Evolutionary conservation across 1,140 invertebrate genomes (phyloP).

Genomic region (Drosophila punjabiensis): DNA sequence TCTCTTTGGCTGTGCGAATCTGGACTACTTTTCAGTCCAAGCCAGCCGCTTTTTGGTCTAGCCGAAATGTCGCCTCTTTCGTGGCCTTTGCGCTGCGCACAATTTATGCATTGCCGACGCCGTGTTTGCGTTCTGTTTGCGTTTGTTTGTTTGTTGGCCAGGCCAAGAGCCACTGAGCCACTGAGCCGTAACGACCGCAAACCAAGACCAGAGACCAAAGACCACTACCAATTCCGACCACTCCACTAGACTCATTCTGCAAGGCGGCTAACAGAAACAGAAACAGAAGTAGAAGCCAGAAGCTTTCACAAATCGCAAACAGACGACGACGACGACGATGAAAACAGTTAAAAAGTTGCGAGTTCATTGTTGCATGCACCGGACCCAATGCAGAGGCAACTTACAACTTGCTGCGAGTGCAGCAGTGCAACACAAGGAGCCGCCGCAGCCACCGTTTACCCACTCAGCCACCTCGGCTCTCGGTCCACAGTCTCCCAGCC

Average conservation of each 20-base stretch:
- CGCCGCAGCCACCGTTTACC: constrained; percentile 54
- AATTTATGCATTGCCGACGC: constrained; percentile 70
- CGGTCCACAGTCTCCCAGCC: neutral
- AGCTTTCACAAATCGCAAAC: constrained; percentile 81
- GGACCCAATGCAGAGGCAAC: constrained; percentile 23
- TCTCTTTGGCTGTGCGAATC: constrained; percentile 38
- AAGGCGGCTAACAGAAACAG: constrained; percentile 20
- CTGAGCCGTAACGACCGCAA: constrained; percentile 62
- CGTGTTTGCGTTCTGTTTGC: constrained; percentile 18
- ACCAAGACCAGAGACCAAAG: constrained; percentile 31
- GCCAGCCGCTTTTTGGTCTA: constrained; percentile 30
- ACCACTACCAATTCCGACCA: constrained; percentile 43
- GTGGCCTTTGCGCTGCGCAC: constrained; percentile 66
- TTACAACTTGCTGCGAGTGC: constrained; percentile 13
- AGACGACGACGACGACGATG: constrained; percentile 54
- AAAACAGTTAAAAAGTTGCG: constrained; percentile 81
- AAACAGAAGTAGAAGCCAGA: constrained; percentile 52
- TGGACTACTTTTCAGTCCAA: constrained; percentile 63
- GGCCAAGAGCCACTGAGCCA: constrained; percentile 55
- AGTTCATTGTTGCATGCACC: constrained; percentile 81
- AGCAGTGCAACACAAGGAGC: constrained; percentile 37
- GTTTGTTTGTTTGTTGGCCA: constrained; percentile 44
- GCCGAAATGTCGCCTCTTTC: constrained; percentile 62
- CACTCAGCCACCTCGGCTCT: constrained; percentile 32
- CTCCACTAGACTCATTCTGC: constrained; percentile 56